Evolutionary conservation across 2,888 invertebrate genomes (phyloP), one percentile per base, ranked within the genome.

Genomic region (Diachrysia chrysitis): DNA sequence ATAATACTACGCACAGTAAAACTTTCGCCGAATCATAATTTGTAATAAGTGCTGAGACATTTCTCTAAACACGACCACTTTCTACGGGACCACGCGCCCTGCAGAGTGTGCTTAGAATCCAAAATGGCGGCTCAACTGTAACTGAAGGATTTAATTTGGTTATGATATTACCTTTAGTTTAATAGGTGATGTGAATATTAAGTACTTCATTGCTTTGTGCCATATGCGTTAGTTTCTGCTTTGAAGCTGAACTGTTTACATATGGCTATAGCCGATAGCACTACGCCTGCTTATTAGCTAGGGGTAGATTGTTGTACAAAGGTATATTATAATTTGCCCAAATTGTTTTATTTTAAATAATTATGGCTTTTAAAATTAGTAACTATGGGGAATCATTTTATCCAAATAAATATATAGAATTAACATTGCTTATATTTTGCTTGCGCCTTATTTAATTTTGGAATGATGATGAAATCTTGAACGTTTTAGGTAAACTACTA

Each of bases 21-120:
- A 86, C 82, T 87, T 85, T 81, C 76, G 72, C 74, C 73, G 80
- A 85, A 85, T 87, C 81, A 85, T 87, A 87, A 88, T 85, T 87
- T 77, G 80, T 81, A 82, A 81, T 85, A 83, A 84, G 83, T 78
- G 82, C 74, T 69, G 69, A 77, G 78, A 81, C 79, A 86, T 82
- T 84, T 83, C 74, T 74, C 78, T 79, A 80, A 81, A 83, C 75
- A 80, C 68, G 58, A 66, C 56, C 59, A 69, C 79, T 75, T 67
- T 74, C 64, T 17, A 53, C 57, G 62, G 63, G 21, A 17, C 64
- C 68, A 70, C 70, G 54, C 51, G 46, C 46, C 55, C 58, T 51
- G n/a, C 56, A 58, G n/a, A 69, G 82, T 80, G 78, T 73, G 76
- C 65, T 71, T 63, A 37, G 76, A 78, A 80, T 78, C 61, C 64